Base-by-base conservation (phyloP, 2,113 vertebrate genomes). In the Erythrocercus mccallii region DNA sequence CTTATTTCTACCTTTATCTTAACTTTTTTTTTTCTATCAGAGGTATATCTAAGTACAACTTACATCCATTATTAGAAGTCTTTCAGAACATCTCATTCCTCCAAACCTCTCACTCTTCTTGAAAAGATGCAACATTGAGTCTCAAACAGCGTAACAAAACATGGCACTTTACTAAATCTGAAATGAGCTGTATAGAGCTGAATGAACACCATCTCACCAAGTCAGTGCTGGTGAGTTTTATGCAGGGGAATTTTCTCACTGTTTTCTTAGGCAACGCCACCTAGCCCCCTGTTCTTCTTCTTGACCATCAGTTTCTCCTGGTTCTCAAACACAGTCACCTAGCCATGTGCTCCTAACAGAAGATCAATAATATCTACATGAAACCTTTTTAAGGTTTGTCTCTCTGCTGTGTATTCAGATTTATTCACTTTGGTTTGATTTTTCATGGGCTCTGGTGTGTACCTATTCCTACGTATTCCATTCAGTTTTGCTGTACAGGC, bases 381-480 rank as follows among this genome's bases (percentile, higher is more conserved):
- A 61, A 1, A 1, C 5, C 24, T 45, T 24, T 51, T 23, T 27
- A 35, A 48, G 20, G 12, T 65, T 37, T 86, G 15, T 8, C 0
- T 5, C 11, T 68, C 21, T 56, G 10, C 25, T 73, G 38, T 81
- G 9, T 13, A 9, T 50, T 81, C 33, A 65, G 3, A 22, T 70
- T 61, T 48, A 16, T 31, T 70, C 15, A 12, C 20, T 79, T 51
- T 48, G 22, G 6, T 88, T 78, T 81, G 61, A 37, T 42, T 81
- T 62, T 68, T 92, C 51, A 21, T 21, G 38, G 44, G 23, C 18
- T 76, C 28, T n/a, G 25, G 3, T 48, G 37, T 40, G 14, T 44
- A 50, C 12, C 14, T 31, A 21, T 81, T 61, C 20, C 37, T 28
- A 6, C 0, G 0, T 15, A 6, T 37, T 65, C 9, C 1, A 0